These are phyloP conservation scores for Clistopyga incitator DNA, from an alignment of 2,888 invertebrate genomes.

Conservation along the genomic window DNA sequence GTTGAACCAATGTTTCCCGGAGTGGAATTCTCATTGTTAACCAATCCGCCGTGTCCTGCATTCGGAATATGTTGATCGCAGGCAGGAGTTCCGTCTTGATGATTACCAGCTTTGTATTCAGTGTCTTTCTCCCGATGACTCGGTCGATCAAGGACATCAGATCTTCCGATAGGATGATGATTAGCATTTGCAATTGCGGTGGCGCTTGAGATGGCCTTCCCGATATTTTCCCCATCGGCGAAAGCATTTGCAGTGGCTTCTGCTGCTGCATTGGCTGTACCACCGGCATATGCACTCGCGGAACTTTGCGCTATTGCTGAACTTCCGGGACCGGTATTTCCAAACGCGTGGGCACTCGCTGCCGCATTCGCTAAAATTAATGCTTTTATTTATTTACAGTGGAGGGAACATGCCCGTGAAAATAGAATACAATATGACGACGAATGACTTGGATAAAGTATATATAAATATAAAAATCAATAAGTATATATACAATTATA, in stretches of 20 bases:
- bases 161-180: conserved; percentile 35
- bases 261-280: not conserved
- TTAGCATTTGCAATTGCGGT: conserved; percentile 55
- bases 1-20: not conserved
- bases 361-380: conserved; percentile 38
- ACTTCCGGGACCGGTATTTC: conserved; percentile 24
- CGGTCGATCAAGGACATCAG: conserved; percentile 48
- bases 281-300: conserved; percentile 41
- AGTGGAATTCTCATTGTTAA: not conserved
- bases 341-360: conserved; percentile 47
- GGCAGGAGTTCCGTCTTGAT: conserved; percentile 33
- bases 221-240: conserved; percentile 38
- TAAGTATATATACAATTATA: no score
- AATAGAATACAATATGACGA: no score
- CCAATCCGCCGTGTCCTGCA: conserved; percentile 30
- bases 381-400: not conserved
- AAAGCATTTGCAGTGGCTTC: conserved; percentile 53
- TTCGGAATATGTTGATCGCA: conserved; percentile 26
- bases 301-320: conserved; percentile 47
- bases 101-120: conserved; percentile 50
- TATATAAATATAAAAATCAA: no score
- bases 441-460: no score
- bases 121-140: conserved; percentile 32
- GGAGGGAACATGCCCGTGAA: no score
- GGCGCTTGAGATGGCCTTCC: conserved; percentile 39